Conservation (phyloP, 2,113 vertebrate genomes). For the Anser brachyrhynchus region DNA sequence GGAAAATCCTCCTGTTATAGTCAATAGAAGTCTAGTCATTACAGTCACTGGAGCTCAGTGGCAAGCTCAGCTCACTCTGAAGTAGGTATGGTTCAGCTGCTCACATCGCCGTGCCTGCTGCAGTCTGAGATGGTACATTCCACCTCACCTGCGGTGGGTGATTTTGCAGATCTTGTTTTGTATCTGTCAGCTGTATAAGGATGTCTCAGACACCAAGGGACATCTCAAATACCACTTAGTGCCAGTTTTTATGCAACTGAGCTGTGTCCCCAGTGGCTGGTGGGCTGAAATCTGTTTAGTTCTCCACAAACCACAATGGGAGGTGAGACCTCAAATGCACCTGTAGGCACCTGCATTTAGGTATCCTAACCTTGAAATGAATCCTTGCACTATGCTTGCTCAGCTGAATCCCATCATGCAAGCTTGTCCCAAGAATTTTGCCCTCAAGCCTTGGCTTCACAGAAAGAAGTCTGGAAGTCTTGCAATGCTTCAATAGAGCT, state of each 20-base stretch:
- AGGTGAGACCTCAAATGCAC: neutral
- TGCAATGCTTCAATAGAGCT: neutral
- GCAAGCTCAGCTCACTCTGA: neutral
- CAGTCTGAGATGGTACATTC: accelerated
- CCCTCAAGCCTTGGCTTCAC: neutral
- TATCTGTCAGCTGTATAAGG: neutral
- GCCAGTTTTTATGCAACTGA: neutral
- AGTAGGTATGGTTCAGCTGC: neutral
- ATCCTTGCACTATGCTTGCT: neutral
- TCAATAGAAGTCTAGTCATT: too few species aligned
- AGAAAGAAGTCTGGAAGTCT: neutral
- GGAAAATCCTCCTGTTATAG: neutral
- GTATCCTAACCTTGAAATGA: neutral
- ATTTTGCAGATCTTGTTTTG: neutral
- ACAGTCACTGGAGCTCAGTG: neutral
- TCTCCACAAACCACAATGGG: neutral
- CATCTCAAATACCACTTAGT: neutral
- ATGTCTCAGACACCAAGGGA: neutral
- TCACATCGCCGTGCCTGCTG: neutral
- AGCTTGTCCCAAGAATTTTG: neutral
- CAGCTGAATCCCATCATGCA: neutral
- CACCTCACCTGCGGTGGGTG: neutral
- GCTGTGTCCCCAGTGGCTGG: neutral
- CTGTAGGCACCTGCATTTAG: neutral
- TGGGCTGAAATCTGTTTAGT: neutral